These are phyloP conservation scores for Atherinomorus stipes DNA, from an alignment of 2,113 vertebrate genomes.

Conservation along the genomic window DNA sequence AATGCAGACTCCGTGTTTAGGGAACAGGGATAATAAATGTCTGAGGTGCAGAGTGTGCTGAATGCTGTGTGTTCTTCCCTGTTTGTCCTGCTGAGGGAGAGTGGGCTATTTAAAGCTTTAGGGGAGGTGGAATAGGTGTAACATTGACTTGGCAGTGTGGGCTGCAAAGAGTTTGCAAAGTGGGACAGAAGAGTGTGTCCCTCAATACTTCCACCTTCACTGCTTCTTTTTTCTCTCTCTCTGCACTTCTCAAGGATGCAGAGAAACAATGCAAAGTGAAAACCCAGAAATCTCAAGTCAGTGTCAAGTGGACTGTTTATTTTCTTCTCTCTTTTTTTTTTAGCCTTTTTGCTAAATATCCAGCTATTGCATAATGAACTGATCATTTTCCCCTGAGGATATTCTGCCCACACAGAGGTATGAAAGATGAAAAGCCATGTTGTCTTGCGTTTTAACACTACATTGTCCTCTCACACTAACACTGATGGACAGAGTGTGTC, in stretches of 20 bases:
- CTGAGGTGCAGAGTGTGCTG: slow-evolving; percentile 26
- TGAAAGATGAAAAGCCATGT: slow-evolving; percentile 44
- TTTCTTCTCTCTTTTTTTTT: slow-evolving; percentile 12
- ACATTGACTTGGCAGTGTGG: slow-evolving; percentile 68
- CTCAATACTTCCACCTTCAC: slow-evolving; percentile 38
- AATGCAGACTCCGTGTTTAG: slow-evolving; percentile 23
- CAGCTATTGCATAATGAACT: slow-evolving; percentile 55
- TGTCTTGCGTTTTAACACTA: slow-evolving; percentile 29
- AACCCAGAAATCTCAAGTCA: slow-evolving; percentile 70
- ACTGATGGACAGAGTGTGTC: slow-evolving; percentile 8
- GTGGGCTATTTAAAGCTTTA: slow-evolving; percentile 64
- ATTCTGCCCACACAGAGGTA: slow-evolving; percentile 61
- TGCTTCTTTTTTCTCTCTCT: slow-evolving; percentile 11
- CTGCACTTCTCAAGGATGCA: slow-evolving; percentile 23
- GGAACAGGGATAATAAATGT: slow-evolving; percentile 48
- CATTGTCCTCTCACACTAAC: slow-evolving; percentile 25
- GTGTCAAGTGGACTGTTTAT: slow-evolving; percentile 51
- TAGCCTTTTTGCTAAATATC: slow-evolving; percentile 35
- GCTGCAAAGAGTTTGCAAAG: slow-evolving; percentile 75
- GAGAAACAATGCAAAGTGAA: slow-evolving; percentile 39
- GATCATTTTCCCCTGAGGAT: slow-evolving; percentile 38
- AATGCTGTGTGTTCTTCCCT: slow-evolving; percentile 45
- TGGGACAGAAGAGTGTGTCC: slow-evolving; percentile 67
- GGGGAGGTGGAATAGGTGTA: slow-evolving; percentile 71
- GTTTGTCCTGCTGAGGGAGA: slow-evolving; percentile 57